Evolutionary conservation across 2,888 invertebrate genomes (phyloP).

Genomic region (Hymenopus coronatus): DNA sequence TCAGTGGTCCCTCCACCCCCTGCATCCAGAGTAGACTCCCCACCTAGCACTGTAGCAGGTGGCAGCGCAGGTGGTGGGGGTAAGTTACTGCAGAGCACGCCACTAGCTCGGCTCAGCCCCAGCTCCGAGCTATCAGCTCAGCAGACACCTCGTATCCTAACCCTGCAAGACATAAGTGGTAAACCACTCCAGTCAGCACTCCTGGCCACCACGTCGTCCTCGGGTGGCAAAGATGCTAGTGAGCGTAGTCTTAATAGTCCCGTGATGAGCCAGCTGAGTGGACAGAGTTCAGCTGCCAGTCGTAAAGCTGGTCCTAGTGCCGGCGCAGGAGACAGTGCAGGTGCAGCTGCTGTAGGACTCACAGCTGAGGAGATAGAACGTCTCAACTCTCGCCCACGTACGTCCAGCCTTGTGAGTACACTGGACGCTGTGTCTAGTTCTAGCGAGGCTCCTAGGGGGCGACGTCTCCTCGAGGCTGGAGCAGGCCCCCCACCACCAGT

Average conservation of each 20-base stretch:
- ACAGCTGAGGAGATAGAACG: slow-evolving; percentile 93
- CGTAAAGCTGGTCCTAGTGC: slow-evolving; percentile 38
- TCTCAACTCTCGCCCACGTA: slow-evolving; percentile 81
- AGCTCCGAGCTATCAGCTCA: slow-evolving; percentile 89
- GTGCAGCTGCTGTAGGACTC: slow-evolving; percentile 70
- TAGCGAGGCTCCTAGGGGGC: slow-evolving; percentile 70
- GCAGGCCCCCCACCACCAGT: slow-evolving; percentile 35
- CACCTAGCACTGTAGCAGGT: slow-evolving; percentile 36
- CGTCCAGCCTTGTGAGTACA: slow-evolving; percentile 87
- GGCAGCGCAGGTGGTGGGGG: slow-evolving; percentile 34
- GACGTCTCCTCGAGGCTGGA: slow-evolving; percentile 37
- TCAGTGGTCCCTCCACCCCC: slow-evolving; percentile 42
- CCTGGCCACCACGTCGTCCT: slow-evolving; percentile 84
- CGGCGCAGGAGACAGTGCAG: slow-evolving; percentile 34
- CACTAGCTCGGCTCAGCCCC: slow-evolving; percentile 83
- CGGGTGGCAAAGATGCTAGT: slow-evolving; percentile 86
- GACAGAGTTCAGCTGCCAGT: slow-evolving; percentile 59
- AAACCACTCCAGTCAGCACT: slow-evolving; percentile 87
- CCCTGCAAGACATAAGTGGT: slow-evolving; percentile 89
- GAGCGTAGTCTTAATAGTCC: slow-evolving; percentile 90
- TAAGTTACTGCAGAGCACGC: slow-evolving; percentile 69
- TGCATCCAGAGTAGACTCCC: slow-evolving; percentile 41
- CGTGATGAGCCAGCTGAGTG: slow-evolving; percentile 87
- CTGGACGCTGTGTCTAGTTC: slow-evolving; percentile 90
- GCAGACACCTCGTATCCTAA: slow-evolving; percentile 85